These are phyloP conservation scores for Simalia tracyae DNA, from an alignment of 2,797 vertebrate genomes.

Conservation along the genomic window DNA sequence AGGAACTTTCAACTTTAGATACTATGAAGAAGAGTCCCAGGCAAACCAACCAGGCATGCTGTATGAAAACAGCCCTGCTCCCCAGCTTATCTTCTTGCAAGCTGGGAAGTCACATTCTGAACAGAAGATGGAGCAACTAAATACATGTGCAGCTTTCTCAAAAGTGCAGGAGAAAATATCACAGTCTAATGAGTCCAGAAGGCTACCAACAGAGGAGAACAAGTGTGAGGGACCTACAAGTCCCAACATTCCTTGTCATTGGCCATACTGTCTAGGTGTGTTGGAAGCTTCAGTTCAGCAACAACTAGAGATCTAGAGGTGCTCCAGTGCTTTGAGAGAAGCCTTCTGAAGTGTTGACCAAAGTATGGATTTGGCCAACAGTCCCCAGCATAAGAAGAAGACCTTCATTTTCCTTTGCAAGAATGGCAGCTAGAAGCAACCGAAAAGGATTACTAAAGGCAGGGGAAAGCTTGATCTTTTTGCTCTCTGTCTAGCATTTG, in stretches of 20 bases:
- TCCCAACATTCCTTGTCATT: neutral
- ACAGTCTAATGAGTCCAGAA: too few species aligned
- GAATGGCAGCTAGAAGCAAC: slow-evolving; percentile 18
- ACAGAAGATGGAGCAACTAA: too few species aligned
- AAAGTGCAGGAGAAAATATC: too few species aligned
- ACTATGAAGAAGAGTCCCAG: too few species aligned
- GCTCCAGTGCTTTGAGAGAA: neutral
- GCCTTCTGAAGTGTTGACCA: neutral
- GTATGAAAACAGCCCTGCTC: too few species aligned
- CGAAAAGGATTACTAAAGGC: slow-evolving; percentile 51
- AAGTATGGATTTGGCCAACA: neutral
- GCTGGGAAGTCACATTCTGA: too few species aligned
- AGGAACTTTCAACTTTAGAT: too few species aligned
- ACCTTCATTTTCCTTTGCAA: neutral
- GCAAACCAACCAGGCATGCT: too few species aligned
- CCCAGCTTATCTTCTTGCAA: too few species aligned
- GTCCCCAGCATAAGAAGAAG: neutral
- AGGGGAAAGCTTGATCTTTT: slow-evolving; percentile 29
- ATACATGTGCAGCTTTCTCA: too few species aligned
- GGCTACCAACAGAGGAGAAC: too few species aligned
- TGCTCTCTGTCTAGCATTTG: neutral
- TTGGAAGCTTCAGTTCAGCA: neutral
- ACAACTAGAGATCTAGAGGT: neutral
- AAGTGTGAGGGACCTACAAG: neutral
- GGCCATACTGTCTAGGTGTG: neutral